Evolutionary conservation across 2,113 vertebrate genomes (phyloP), one percentile per base, ranked within the genome.

Genomic region (Lycaon pictus): DNA sequence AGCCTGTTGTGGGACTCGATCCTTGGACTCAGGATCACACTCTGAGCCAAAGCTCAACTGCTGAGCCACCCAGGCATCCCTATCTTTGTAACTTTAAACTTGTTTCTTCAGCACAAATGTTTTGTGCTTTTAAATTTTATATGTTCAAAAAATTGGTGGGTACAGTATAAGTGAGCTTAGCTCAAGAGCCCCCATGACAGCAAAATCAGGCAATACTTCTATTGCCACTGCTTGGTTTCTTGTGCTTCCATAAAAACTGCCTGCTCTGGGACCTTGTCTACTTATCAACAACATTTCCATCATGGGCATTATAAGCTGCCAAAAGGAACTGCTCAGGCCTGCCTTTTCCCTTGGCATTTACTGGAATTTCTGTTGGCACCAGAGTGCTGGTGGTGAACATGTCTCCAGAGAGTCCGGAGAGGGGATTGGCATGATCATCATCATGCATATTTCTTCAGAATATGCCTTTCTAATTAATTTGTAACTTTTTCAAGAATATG

Each of bases 381-480:
- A 79, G 27, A 10, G 32, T 7, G 2, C 51, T 17, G 1, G 13
- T 69, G 88, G n/a, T 6, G 25, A 79, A 43, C 11, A 0, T 11
- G 5, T 53, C 62, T 88, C 76, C 62, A 62, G 96, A 63, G 67
- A 79, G 55, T 63, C 29, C 62, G 84, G 22, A 51, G n/a, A 16
- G 17, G 53, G 19, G 16, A 23, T 10, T 56, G 20, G 20, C 37
- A 65, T 25, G 60, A 56, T 13, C 0, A 0, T 29, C 53, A 37
- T 96, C 35, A 25, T 4, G 60, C 10, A 27, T 53, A 72, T 35
- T 84, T 80, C 37, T 84, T 72, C 29, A 69, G 48, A 60, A 71
- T 53, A 13, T 43, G 22, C 20, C 81, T 87, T 82, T 48, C 76
- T 96, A 71, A 83, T 83, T 71, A 77, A 82, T 82, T 91, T 80